A percentile compares a stretch with the other conserved stretches of the same genome.
Evolutionary conservation across 2,888 invertebrate species (phyloP).

Genomic region (Smittia sp.): DNA sequence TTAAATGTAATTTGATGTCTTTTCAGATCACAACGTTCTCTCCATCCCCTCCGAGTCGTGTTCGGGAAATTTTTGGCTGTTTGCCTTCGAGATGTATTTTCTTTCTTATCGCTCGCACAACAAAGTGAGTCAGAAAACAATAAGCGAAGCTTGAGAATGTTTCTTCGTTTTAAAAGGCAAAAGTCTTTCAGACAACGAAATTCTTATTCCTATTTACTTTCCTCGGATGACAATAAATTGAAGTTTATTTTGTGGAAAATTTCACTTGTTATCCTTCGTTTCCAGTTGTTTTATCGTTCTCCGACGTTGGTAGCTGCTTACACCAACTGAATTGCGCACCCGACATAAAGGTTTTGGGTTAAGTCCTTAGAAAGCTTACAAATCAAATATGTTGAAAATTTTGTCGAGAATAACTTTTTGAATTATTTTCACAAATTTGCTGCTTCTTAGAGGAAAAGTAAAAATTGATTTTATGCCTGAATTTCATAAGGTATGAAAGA

Average conservation of each 20-base stretch:
- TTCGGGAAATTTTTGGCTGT: not conserved
- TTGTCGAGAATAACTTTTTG: too few relatives aligned
- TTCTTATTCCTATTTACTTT: not conserved
- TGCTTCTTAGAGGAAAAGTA: too few relatives aligned
- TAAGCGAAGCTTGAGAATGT: not conserved
- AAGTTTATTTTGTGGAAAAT: constrained; percentile 40
- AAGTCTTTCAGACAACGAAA: not conserved
- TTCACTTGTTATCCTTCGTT: constrained; percentile 34
- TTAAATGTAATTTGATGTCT: constrained; percentile 31
- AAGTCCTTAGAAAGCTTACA: too few relatives aligned
- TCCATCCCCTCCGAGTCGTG: not conserved
- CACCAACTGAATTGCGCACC: not conserved
- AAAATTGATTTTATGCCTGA: too few relatives aligned
- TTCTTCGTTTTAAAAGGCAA: not conserved
- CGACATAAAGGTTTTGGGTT: too few relatives aligned
- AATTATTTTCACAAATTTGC: too few relatives aligned
- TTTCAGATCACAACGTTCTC: not conserved
- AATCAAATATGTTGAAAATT: too few relatives aligned
- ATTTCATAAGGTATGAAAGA: too few relatives aligned
- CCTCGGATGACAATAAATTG: constrained; percentile 36
- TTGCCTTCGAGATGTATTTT: constrained; percentile 3
- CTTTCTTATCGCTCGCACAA: not conserved
- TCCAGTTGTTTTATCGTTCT: constrained; percentile 8
- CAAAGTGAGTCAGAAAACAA: not conserved
- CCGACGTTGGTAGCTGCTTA: not conserved